Conservation (phyloP, 92 coral and sea anemone species). For the Epizoanthus ramosus region DNA sequence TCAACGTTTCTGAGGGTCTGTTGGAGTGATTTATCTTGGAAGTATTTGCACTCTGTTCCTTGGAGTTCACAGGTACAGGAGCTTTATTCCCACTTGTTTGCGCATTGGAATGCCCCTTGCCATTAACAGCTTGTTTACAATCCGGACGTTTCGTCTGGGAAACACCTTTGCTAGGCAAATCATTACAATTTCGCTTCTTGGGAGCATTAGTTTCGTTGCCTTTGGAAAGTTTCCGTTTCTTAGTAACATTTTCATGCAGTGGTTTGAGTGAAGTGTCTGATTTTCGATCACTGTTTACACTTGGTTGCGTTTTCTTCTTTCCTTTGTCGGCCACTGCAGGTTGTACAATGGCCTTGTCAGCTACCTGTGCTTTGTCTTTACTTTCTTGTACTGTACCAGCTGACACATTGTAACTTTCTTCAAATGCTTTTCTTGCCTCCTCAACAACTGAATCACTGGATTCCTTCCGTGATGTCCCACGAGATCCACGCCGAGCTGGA, state of each 20-base stretch:
- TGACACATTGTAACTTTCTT: not conserved
- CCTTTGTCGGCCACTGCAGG: not conserved
- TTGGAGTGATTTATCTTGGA: not conserved
- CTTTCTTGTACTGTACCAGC: not conserved
- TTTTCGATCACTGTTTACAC: not conserved
- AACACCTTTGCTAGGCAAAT: not conserved
- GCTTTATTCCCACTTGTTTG: not conserved
- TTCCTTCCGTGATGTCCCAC: not conserved
- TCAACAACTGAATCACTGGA: not conserved
- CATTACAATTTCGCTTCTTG: slow-evolving; percentile 15
- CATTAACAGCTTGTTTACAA: not conserved
- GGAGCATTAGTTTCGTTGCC: not conserved
- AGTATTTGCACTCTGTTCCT: not conserved
- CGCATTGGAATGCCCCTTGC: not conserved
- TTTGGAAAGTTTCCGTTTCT: not conserved
- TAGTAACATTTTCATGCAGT: not conserved
- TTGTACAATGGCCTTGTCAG: not conserved
- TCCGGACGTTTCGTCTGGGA: not conserved
- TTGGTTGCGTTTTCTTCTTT: not conserved
- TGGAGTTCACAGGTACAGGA: not conserved
- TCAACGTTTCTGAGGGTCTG: not conserved
- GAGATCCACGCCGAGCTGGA: not conserved
- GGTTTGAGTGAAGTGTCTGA: not conserved
- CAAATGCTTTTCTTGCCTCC: not conserved
- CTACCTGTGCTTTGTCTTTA: not conserved